Evolutionary conservation across 2,888 invertebrate genomes (phyloP), one percentile per base, ranked within the genome.

Genomic region (Pristionchus maxplancki): DNA sequence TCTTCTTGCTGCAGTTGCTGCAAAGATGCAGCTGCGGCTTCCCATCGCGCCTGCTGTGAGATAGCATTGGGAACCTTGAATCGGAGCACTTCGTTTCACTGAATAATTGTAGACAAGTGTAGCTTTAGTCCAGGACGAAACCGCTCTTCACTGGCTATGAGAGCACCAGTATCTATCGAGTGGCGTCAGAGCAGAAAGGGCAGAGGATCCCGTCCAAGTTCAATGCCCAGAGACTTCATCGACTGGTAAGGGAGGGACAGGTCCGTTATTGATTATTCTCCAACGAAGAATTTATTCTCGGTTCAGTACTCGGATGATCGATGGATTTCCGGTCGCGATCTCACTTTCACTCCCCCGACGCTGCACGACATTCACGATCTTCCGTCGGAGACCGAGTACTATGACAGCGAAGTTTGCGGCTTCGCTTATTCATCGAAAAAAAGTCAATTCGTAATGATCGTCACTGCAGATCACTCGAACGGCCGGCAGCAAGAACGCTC

Each of bases 301-400:
- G n/a, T n/a, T 20, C 81, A 81, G 81, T 81, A 81, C 28, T 81
- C 81, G 2, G 1, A 8, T n/a, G 48, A 9, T 13, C 81, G 81
- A 44, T 81, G 81, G 81, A 74, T 37, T 74, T 40, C 40, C 40
- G 74, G 74, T 37, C 74, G 74, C 3, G 74, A 81, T n/a, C 48
- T 81, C 24, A 81, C 81, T 4, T 82, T 50, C 34, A 82, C 82
- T 82, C 82, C 82, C 3, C 50, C 50, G 20, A 82, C 82, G 1
- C 82, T 82, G 15, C 82, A 82, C 34, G 82, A 82, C 20, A 31
- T 82, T 4, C 5, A 28, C 20, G 50, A 31, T 31, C 82, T 82
- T 4, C 82, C 82, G 3, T 15, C 82, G 1, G 82, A 82, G 20
- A 20, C 50, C 11, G 50, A 82, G 17, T 53, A 82, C 17, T 50